Evolutionary conservation across 2,888 invertebrate species (phyloP).

Genomic region (Chirona hameri): DNA sequence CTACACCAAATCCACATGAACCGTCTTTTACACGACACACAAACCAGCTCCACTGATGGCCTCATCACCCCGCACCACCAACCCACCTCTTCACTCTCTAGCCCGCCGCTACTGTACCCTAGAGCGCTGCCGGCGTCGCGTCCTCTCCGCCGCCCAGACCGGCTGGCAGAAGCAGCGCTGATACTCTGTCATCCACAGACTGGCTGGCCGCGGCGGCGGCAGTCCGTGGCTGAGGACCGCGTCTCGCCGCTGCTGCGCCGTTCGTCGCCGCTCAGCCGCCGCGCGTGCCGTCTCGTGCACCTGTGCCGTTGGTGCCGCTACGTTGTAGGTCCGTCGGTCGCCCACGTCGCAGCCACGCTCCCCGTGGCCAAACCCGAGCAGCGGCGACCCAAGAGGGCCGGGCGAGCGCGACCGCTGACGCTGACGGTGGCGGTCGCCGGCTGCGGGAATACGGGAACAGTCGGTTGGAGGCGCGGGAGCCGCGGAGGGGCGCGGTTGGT

Average conservation of each 20-base stretch:
- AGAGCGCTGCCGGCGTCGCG: too few species aligned
- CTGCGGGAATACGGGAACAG: too few species aligned
- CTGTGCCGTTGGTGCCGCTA: not conserved
- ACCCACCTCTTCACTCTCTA: too few species aligned
- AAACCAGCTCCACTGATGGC: too few species aligned
- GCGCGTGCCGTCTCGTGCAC: slow-evolving; percentile 10
- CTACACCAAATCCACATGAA: too few species aligned
- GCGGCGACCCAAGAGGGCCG: not conserved
- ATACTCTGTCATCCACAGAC: slow-evolving; percentile 1
- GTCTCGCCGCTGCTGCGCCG: not conserved
- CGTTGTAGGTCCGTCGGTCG: not conserved
- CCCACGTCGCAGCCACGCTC: not conserved
- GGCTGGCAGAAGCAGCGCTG: not conserved
- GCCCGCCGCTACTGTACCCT: too few species aligned
- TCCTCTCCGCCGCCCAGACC: too few species aligned
- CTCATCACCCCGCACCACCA: too few species aligned
- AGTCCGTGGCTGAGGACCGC: not conserved
- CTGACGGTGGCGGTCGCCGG: not conserved
- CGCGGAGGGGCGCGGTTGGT: too few species aligned
- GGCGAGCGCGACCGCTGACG: not conserved
- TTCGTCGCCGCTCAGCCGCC: not conserved
- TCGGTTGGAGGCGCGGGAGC: too few species aligned
- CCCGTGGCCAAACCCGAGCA: not conserved
- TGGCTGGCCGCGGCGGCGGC: not conserved
- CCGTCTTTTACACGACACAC: too few species aligned